A percentile compares a stretch with the other conserved stretches of the same genome.
phyloP scores from a whole-genome alignment of 2,797 vertebrate genomes.

The Gymnocypris eckloni region DNA sequence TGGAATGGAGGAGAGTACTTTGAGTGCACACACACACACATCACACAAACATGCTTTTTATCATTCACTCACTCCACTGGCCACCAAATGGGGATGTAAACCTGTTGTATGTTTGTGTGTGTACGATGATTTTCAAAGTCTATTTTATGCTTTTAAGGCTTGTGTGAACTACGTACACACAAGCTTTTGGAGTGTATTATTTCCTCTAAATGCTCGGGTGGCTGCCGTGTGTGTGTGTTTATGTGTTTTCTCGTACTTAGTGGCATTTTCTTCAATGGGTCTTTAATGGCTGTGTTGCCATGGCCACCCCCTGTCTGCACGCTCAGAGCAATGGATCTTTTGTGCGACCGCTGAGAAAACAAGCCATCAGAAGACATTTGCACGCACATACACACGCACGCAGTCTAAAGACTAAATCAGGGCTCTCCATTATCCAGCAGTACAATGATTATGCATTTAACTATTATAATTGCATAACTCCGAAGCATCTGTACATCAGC shows the following conservation, averaged over 20 bases:
- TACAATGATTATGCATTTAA: slow-evolving; percentile 31
- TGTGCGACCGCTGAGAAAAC: slow-evolving; percentile 53
- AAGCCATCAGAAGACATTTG: slow-evolving; percentile 52
- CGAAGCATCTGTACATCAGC: background rate
- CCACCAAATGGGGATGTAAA: background rate
- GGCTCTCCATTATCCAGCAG: slow-evolving; percentile 1
- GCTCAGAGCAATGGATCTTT: slow-evolving; percentile 51
- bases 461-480: slow-evolving; percentile 22
- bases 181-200: background rate
- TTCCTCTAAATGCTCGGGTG: slow-evolving; percentile 5
- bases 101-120: slow-evolving; percentile 30
- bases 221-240: slow-evolving; percentile 9
- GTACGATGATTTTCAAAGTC: background rate
- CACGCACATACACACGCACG: slow-evolving; percentile 47
- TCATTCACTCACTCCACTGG: background rate
- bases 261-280: slow-evolving; percentile 53
- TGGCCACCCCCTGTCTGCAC: slow-evolving; percentile 55
- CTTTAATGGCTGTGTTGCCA: slow-evolving; percentile 60
- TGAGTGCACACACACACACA: background rate
- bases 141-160: background rate
- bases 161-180: background rate
- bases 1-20: slow-evolving; percentile 16
- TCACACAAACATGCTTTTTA: background rate
- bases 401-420: slow-evolving; percentile 24
- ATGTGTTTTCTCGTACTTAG: slow-evolving; percentile 41